These are phyloP conservation scores for Acrocephalus kingi DNA, from an alignment of 2,113 vertebrate genomes.

Conservation along the genomic window DNA sequence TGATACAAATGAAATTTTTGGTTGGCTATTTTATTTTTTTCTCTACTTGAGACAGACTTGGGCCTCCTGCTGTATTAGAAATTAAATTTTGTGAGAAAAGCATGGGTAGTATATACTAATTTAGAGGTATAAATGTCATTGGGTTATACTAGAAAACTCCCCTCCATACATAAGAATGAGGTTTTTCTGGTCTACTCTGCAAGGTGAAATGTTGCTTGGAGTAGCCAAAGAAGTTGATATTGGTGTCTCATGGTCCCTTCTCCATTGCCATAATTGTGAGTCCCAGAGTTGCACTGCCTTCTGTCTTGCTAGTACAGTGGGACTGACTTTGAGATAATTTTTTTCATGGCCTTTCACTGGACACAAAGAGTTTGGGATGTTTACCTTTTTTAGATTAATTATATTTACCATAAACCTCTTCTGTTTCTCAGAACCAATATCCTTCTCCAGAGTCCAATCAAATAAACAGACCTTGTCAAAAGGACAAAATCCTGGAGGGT, in stretches of 20 bases:
- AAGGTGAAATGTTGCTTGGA: background rate
- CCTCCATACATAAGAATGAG: background rate
- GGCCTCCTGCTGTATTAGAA: background rate
- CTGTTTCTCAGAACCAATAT: background rate
- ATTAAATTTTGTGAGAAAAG: background rate
- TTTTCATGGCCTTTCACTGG: background rate
- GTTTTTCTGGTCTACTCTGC: background rate
- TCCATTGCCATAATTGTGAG: rapidly evolving
- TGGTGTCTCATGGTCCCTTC: background rate
- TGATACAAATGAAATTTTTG: background rate
- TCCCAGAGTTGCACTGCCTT: background rate
- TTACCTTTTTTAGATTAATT: background rate
- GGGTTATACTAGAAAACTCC: background rate
- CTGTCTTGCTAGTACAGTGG: background rate
- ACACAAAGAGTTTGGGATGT: background rate
- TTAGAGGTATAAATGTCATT: background rate
- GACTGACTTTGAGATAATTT: background rate
- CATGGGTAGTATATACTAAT: background rate
- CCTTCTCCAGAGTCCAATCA: background rate
- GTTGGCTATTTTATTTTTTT: background rate
- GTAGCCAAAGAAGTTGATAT: background rate
- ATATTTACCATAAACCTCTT: background rate
- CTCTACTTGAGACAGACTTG: background rate
- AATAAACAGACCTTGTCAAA: background rate
- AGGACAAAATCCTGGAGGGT: background rate